Percentiles rank a stretch among this genome's conserved stretches.
Evolutionary conservation across 2,888 invertebrate species (phyloP).

Genomic region (Dugesia japonica): DNA sequence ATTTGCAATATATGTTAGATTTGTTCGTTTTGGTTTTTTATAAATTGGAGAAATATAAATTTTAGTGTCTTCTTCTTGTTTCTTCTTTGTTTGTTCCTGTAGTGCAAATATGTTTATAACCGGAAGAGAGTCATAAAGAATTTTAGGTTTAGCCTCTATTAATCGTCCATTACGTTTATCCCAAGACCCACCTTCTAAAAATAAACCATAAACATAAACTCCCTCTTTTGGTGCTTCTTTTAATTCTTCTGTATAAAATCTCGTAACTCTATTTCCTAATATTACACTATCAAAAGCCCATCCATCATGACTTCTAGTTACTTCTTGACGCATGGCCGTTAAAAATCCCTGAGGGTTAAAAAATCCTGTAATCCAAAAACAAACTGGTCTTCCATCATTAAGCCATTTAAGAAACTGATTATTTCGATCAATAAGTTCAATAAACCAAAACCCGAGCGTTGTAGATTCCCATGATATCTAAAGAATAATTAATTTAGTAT

Average conservation of each 20-base stretch:
- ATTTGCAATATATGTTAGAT: constrained; percentile 59
- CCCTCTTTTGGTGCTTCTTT: constrained; percentile 76
- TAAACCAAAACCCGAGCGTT: constrained; percentile 92
- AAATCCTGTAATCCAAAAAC: constrained; percentile 96
- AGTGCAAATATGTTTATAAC: constrained; percentile 64
- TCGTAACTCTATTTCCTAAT: constrained; percentile 47
- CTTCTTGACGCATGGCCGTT: constrained; percentile 49
- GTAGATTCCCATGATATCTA: constrained; percentile 92
- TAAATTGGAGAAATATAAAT: constrained; percentile 73
- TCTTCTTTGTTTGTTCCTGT: constrained; percentile 7
- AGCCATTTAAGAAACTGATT: constrained; percentile 71
- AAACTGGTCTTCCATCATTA: constrained; percentile 61
- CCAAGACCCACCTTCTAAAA: constrained; percentile 74
- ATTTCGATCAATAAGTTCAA: constrained; percentile 77
- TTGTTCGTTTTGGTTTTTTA: constrained; percentile 69
- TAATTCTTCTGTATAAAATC: constrained; percentile 47
- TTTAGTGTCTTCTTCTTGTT: constrained; percentile 42
- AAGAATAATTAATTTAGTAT: not conserved
- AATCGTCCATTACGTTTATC: constrained; percentile 60
- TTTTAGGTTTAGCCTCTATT: constrained; percentile 64
- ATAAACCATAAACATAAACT: constrained; percentile 67
- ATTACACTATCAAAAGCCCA: constrained; percentile 48
- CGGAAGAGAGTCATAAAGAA: constrained; percentile 63
- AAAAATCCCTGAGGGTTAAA: constrained; percentile 70
- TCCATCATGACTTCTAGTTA: constrained; percentile 46